Conservation (phyloP, 2,888 invertebrate species). For the Melanophora roralis region DNA sequence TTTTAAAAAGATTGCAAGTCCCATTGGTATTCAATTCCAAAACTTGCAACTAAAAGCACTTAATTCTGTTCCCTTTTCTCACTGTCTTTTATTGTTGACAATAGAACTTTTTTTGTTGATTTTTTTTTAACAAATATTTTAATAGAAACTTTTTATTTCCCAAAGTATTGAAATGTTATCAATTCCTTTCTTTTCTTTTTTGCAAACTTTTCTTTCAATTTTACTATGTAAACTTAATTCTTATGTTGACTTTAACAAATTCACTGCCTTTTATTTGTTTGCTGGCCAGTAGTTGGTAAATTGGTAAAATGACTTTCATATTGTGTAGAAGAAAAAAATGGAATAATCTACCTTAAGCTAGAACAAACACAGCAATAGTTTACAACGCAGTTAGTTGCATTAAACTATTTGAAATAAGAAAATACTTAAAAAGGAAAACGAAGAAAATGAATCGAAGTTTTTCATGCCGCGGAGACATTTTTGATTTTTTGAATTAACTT, state of each 20-base stretch:
- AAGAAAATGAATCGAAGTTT: background rate
- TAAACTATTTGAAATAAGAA: conserved; percentile 21
- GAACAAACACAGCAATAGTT: background rate
- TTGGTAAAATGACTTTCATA: background rate
- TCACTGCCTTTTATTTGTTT: conserved; percentile 16
- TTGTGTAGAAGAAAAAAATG: background rate
- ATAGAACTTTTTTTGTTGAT: background rate
- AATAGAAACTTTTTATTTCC: conserved; percentile 5
- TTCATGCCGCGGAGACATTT: conserved; percentile 33
- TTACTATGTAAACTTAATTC: background rate
- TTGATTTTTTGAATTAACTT: background rate
- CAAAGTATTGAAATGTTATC: conserved; percentile 8
- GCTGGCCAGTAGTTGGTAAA: background rate
- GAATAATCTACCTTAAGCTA: background rate
- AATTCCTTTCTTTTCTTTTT: background rate
- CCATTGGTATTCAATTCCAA: conserved; percentile 5
- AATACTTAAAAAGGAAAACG: background rate
- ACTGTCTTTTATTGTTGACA: conserved; percentile 21
- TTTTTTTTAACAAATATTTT: background rate
- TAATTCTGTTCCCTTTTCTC: background rate
- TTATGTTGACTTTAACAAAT: conserved; percentile 21
- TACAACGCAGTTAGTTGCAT: background rate
- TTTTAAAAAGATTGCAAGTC: background rate
- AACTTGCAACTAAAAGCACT: conserved; percentile 28
- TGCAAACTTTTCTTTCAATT: background rate